Base-by-base conservation (phyloP, 2,113 vertebrate species). In the Tursiops truncatus region DNA sequence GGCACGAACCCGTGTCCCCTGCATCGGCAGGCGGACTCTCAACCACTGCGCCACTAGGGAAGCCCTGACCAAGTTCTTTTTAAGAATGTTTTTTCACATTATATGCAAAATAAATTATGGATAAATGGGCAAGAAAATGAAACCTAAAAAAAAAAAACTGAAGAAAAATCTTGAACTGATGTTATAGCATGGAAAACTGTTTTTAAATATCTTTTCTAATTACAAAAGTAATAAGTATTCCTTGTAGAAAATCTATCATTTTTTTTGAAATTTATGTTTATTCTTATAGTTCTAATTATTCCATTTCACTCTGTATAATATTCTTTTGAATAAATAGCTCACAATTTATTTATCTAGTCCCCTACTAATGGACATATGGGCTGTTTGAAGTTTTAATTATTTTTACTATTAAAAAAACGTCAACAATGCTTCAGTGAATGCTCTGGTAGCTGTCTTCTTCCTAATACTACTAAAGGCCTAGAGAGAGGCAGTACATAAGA, bases 131-230 rank as follows among this genome's bases (percentile, higher is more conserved):
- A 71, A 58, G 21, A 77, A 85, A 85, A 79, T 70, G 58, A 82
- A 96, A 67, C 21, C 50, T 56, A 70, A 18, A 26, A 84, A 62
- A 82, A 82, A 33, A 70, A 60, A n/a, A n/a, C 18, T 62, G 38
- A 60, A 88, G 60, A 65, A 65, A 79, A 79, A 47, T 70, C 62
- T 36, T 62, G 44, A 77, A 70, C 62, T 88, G 18, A 56, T 47
- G 53, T 65, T 47, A 73, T 1, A 15, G 14, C 62, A 44, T 28
- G 20, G 53, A 79, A 92, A 83, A 38, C 12, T 41, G 8, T 50
- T 81, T 50, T 38, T 6, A 96, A 71, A 31, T 94, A 65, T 58
- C 26, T 81, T 91, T 96, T 82, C 38, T 87, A 26, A 82, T 74
- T 33, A 41, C 58, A 13, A 8, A 83, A 76, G 41, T 62, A 21